Conservation (phyloP, 2,888 invertebrate genomes). For the Thera obeliscata region DNA sequence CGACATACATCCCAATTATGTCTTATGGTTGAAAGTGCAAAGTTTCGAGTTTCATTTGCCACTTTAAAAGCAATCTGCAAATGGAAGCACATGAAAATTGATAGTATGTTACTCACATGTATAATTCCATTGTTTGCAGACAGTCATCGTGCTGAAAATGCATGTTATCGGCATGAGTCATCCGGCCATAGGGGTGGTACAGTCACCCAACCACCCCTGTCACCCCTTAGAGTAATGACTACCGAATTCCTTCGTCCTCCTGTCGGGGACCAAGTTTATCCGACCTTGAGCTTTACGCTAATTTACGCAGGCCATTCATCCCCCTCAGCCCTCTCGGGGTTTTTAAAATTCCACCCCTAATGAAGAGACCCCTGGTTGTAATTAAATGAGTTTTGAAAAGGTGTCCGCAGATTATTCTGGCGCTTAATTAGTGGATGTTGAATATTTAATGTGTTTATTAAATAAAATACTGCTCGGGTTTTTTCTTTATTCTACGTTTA, state of each 20-base stretch:
- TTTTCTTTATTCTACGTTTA: slow-evolving; percentile 5
- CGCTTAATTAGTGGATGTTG: slow-evolving; percentile 54
- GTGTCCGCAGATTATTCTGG: slow-evolving; percentile 48
- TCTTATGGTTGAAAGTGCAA: slow-evolving; percentile 22
- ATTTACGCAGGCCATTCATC: slow-evolving; percentile 46
- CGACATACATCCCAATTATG: slow-evolving; percentile 18
- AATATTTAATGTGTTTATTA: slow-evolving; percentile 51
- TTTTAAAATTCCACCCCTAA: slow-evolving; percentile 58
- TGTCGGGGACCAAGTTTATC: slow-evolving; percentile 46
- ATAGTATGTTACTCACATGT: slow-evolving; percentile 44
- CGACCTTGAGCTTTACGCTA: slow-evolving; percentile 63
- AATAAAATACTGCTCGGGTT: slow-evolving; percentile 38
- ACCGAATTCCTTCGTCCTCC: slow-evolving; percentile 50
- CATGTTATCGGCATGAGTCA: slow-evolving; percentile 56
- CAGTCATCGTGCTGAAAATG: slow-evolving; percentile 47
- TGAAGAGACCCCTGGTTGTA: slow-evolving; percentile 53
- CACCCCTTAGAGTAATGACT: slow-evolving; percentile 55
- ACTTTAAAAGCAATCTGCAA: slow-evolving; percentile 30
- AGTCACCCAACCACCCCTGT: slow-evolving; percentile 34
- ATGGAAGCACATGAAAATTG: slow-evolving; percentile 28
- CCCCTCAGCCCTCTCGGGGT: slow-evolving; percentile 39
- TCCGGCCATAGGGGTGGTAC: slow-evolving; percentile 28
- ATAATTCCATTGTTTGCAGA: slow-evolving; percentile 26
- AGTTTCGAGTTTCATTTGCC: slow-evolving; percentile 22
- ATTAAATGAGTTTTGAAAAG: slow-evolving; percentile 56